phyloP scores from a whole-genome alignment of 2,113 vertebrate species.

The Callospermophilus lateralis region DNA sequence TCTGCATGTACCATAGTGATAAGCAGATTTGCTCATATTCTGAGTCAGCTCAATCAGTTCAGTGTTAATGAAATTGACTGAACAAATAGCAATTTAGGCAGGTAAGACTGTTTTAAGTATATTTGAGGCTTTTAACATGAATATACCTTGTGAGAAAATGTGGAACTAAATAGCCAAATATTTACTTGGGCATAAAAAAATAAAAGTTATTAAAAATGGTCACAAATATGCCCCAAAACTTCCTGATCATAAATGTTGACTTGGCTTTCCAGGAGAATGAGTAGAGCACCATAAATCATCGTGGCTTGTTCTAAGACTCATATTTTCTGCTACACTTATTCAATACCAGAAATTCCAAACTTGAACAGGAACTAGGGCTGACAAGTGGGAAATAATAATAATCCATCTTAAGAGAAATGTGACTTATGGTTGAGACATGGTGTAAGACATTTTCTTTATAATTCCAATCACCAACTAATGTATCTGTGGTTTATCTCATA shows the following conservation, averaged over 20 bases:
- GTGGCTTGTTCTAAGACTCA: neutral
- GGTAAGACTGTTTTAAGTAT: neutral
- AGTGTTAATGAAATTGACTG: neutral
- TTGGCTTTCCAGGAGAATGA: neutral
- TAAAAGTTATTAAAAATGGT: neutral
- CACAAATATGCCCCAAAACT: neutral
- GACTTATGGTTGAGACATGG: neutral
- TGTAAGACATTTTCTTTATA: neutral
- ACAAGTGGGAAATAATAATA: neutral
- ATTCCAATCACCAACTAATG: slow-evolving; percentile 49
- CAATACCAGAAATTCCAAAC: neutral
- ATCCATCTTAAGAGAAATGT: neutral
- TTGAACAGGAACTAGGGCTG: neutral
- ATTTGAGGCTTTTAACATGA: neutral
- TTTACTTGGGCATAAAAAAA: neutral
- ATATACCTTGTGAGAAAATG: neutral
- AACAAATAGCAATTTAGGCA: neutral
- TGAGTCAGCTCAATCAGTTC: neutral
- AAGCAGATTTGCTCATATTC: neutral
- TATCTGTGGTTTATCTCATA: neutral
- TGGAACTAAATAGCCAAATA: neutral
- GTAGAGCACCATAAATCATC: neutral
- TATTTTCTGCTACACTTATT: neutral
- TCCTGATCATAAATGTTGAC: neutral
- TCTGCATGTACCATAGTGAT: neutral